Percentiles rank a stretch among this genome's conserved stretches.
Evolutionary conservation across 2,797 vertebrate species (phyloP).

Genomic region (Peromyscus eremicus): DNA sequence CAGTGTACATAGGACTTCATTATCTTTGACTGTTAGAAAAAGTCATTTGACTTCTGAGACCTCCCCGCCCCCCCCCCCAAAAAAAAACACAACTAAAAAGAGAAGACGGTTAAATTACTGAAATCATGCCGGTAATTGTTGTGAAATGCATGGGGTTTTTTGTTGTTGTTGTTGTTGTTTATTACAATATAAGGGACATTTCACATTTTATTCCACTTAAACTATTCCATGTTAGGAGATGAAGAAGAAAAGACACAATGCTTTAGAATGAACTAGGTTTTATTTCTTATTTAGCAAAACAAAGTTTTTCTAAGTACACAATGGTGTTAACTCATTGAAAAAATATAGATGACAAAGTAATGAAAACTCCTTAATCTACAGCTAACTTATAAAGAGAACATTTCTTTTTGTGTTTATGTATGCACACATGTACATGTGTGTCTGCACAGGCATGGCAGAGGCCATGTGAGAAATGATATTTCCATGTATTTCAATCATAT

Average conservation of each 20-base stretch:
- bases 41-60: constrained; percentile 64
- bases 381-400: constrained; percentile 1
- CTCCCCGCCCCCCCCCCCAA: neutral
- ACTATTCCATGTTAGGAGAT: neutral
- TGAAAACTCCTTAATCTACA: neutral
- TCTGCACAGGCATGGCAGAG: neutral
- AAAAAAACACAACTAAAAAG: neutral
- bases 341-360: neutral
- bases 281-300: constrained; percentile 6
- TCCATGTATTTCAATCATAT: neutral
- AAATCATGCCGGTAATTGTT: neutral
- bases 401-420: neutral
- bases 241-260: neutral
- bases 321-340: neutral
- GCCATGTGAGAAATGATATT: neutral
- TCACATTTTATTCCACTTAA: constrained; percentile 9
- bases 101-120: constrained; percentile 12
- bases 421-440: too few relatives aligned
- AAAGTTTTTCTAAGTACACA: neutral
- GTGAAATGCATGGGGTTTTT: neutral
- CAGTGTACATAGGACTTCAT: constrained; percentile 56
- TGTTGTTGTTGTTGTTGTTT: neutral
- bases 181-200: constrained; percentile 28
- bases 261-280: neutral
- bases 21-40: constrained; percentile 68